Conservation (phyloP, 2,113 vertebrate species). For the Alces alces region DNA sequence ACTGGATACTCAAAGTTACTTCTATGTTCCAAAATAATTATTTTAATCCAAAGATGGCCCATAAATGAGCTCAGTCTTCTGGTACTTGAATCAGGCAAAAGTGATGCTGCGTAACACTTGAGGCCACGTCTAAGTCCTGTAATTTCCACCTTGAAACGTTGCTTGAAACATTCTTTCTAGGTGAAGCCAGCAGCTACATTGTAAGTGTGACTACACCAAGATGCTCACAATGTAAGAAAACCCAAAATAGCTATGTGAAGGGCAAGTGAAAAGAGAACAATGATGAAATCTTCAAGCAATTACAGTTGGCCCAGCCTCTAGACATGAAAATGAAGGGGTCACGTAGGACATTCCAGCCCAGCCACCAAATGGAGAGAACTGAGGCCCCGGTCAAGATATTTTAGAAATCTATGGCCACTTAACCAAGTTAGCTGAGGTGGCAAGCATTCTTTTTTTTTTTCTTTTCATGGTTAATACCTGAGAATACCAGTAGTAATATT, state of each 20-base stretch:
- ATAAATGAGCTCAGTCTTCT: not conserved
- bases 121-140: not conserved
- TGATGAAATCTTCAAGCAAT: not conserved
- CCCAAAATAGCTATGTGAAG: not conserved
- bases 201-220: fast-evolving
- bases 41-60: not conserved
- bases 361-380: not conserved
- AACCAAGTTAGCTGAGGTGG: not conserved
- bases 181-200: not conserved
- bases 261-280: not conserved
- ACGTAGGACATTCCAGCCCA: not conserved
- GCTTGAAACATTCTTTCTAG: not conserved
- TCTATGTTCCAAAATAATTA: not conserved
- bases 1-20: not conserved
- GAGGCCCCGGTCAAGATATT: not conserved
- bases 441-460: not conserved
- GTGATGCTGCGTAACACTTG: not conserved
- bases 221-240: not conserved
- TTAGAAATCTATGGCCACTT: not conserved
- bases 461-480: not conserved
- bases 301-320: not conserved
- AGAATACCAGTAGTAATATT: not conserved
- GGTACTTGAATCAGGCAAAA: not conserved
- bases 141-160: not conserved
- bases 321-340: not conserved